phyloP scores from a whole-genome alignment of 2,888 invertebrate species.

The Lacanobia wlatinum region DNA sequence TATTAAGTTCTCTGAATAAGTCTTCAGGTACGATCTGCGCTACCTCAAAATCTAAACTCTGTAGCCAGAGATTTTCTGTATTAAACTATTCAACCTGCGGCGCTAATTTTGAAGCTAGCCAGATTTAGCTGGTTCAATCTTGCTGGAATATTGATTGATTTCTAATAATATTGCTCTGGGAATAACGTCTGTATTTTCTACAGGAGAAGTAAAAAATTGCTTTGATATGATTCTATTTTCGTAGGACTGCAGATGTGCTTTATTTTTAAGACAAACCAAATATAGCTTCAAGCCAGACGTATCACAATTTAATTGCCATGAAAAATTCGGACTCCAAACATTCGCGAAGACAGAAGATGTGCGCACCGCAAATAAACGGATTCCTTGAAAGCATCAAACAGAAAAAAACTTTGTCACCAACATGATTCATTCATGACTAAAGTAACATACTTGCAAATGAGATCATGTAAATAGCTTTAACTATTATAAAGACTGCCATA shows the following conservation, averaged over 20 bases:
- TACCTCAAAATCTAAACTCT: neutral
- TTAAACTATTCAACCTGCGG: neutral
- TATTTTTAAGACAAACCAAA: neutral
- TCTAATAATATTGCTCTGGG: neutral
- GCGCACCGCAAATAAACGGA: conserved; percentile 32
- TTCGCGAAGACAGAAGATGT: conserved; percentile 19
- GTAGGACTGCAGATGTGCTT: neutral
- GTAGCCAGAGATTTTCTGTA: neutral
- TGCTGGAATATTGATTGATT: neutral
- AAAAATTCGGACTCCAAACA: conserved; percentile 3
- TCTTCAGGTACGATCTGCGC: neutral
- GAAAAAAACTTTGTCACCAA: conserved; percentile 53
- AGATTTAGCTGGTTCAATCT: neutral
- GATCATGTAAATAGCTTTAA: conserved; percentile 68
- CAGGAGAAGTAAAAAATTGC: neutral
- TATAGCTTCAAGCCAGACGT: neutral
- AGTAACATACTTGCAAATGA: conserved; percentile 71
- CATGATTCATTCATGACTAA: conserved; percentile 67
- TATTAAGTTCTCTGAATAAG: conserved; percentile 7
- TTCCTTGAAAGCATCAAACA: conserved; percentile 49
- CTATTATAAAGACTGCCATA: conserved; percentile 68
- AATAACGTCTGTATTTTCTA: neutral
- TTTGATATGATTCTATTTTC: neutral
- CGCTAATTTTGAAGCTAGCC: neutral
- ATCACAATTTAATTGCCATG: conserved; percentile 13